Base-by-base conservation (phyloP, 2,888 invertebrate genomes). In the Tricholauxania praeusta region DNA sequence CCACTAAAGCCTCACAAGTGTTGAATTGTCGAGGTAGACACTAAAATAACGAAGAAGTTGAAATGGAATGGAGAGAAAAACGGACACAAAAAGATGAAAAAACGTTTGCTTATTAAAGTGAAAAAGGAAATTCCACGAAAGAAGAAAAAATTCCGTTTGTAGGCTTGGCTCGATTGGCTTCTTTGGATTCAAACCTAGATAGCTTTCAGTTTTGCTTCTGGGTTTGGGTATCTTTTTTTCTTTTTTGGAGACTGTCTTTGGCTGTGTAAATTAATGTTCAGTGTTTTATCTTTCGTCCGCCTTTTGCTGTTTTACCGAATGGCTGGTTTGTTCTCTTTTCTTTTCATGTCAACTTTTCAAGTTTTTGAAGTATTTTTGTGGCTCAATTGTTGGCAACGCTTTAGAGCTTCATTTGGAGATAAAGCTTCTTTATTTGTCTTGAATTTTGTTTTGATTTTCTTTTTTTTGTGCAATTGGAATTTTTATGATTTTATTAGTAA, bases 51-150 rank as follows among this genome's bases (percentile, higher is more conserved):
- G 39, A 49, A 49, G 49, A 64, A 49, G 19, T 32, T n/a, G 12
- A 39, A 62, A 12, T 62, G 12, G 14, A 47, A 63, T 17, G n/a
- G 3, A 17, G 48, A 32, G 57, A 39, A 32, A 17, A 32, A 67
- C 19, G 39, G 39, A 28, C 28, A 28, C 28, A 28, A 28, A 28
- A 28, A 28, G 28, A 28, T 28, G 28, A 59, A 59, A 59, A 49
- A 47, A 14, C 57, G 68, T 15, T 47, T 48, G 39, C 39, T 57
- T 57, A 68, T 52, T 62, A 51, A 59, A 17, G 59, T 47, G 17
- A 57, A 69, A 62, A 32, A 32, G 69, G 60, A 52, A 60, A 63
- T 70, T 70, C 63, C 70, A 63, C 53, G 63, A 67, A 70, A 70
- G 70, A 70, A 62, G 53, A 63, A 39, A 39, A 39, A 70, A 63